phyloP scores from a whole-genome alignment of 2,797 vertebrate genomes.

The Sebastes vulpes region DNA sequence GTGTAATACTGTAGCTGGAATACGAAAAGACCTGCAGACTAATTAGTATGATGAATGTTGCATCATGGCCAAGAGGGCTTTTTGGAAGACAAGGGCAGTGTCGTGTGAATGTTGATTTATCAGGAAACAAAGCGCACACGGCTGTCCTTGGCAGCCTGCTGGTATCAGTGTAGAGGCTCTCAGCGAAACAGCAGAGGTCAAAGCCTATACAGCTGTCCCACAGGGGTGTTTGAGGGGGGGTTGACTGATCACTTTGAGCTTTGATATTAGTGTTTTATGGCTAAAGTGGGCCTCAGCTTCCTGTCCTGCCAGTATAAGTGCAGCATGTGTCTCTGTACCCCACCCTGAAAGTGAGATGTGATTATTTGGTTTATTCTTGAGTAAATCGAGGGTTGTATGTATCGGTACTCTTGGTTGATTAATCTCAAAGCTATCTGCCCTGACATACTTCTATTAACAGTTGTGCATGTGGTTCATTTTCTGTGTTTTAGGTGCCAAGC shows the following conservation, averaged over 20 bases:
- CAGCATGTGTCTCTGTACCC: conserved; percentile 8
- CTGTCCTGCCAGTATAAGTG: neutral
- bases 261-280: neutral
- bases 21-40: conserved; percentile 7
- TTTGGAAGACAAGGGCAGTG: conserved; percentile 23
- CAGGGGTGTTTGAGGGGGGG: neutral
- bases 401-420: neutral
- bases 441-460: neutral
- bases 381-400: neutral
- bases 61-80: conserved; percentile 13
- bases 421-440: neutral
- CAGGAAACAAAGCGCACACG: conserved; percentile 11
- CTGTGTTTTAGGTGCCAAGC: conserved; percentile 75
- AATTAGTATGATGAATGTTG: conserved; percentile 45
- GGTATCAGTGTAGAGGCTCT: conserved; percentile 18
- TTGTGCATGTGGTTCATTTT: neutral
- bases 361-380: neutral
- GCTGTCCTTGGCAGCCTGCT: conserved; percentile 26
- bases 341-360: conserved; percentile 18
- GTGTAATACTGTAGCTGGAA: neutral
- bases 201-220: conserved; percentile 36
- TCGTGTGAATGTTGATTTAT: conserved; percentile 38
- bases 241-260: conserved; percentile 38
- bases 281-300: conserved; percentile 44
- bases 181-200: conserved; percentile 49